phyloP scores from a whole-genome alignment of 2,888 invertebrate species.

The Ptilodon capucinus region DNA sequence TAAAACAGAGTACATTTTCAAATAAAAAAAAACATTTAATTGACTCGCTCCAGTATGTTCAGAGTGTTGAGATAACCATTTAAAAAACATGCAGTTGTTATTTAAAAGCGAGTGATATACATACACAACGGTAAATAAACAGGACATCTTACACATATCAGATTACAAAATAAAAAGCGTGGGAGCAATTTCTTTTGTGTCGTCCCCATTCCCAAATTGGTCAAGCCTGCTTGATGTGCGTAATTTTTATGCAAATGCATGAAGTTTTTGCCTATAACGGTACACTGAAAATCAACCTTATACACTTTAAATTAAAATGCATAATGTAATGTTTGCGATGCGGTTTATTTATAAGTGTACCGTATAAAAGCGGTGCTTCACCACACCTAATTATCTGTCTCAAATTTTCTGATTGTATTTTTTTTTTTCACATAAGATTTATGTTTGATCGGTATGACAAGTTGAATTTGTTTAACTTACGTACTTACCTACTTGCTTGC shows the following conservation, averaged over 20 bases:
- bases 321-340: background rate
- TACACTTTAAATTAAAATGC: accelerated
- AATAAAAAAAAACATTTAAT: background rate
- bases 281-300: constrained; percentile 9
- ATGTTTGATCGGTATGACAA: constrained; percentile 25
- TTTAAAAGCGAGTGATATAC: constrained; percentile 45
- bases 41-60: no score
- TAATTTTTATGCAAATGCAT: constrained; percentile 57
- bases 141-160: constrained; percentile 43
- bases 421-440: constrained; percentile 28
- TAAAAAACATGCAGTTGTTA: constrained; percentile 17
- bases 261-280: background rate
- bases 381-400: constrained; percentile 43
- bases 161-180: constrained; percentile 49
- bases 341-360: constrained; percentile 11
- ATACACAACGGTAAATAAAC: constrained; percentile 38
- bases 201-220: constrained; percentile 39
- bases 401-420: constrained; percentile 38
- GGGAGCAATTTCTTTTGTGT: constrained; percentile 40
- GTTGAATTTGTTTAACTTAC: constrained; percentile 18
- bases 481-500: no score
- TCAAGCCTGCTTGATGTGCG: constrained; percentile 45
- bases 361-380: constrained; percentile 20
- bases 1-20: background rate
- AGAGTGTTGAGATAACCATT: background rate